A percentile compares a stretch with the other conserved stretches of the same genome.
phyloP scores from a whole-genome alignment of 2,113 vertebrate genomes.

The Ammospiza caudacuta region DNA sequence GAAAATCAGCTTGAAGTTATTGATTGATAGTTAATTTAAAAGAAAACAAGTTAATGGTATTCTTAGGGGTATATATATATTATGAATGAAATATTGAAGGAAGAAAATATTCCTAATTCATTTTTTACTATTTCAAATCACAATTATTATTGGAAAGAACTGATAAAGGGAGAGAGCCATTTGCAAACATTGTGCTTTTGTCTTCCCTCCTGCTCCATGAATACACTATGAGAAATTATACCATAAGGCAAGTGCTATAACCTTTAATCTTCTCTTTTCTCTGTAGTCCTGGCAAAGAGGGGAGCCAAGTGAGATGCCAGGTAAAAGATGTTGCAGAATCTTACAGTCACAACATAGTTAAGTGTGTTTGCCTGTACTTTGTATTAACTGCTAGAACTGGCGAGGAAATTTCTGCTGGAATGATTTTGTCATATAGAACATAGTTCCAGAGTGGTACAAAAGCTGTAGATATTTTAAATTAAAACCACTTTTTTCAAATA shows the following conservation, averaged over 20 bases:
- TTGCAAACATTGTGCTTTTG: not conserved
- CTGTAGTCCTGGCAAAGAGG: not conserved
- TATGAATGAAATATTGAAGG: constrained; percentile 11
- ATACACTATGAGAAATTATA: not conserved
- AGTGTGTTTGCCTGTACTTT: not conserved
- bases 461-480: not conserved
- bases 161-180: not conserved
- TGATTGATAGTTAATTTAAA: constrained; percentile 1
- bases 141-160: not conserved
- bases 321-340: not conserved
- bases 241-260: not conserved
- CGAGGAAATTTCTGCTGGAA: not conserved
- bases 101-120: not conserved
- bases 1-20: constrained; percentile 3
- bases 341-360: not conserved
- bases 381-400: not conserved
- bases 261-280: not conserved
- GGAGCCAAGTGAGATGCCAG: not conserved
- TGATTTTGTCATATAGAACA: not conserved
- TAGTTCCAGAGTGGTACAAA: not conserved
- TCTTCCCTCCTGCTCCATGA: not conserved
- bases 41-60: not conserved
- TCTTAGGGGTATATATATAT: not conserved
- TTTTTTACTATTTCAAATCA: not conserved
- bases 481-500: not conserved